These are phyloP conservation scores for Rutpela maculata DNA, from an alignment of 2,888 invertebrate genomes.

Conservation along the genomic window DNA sequence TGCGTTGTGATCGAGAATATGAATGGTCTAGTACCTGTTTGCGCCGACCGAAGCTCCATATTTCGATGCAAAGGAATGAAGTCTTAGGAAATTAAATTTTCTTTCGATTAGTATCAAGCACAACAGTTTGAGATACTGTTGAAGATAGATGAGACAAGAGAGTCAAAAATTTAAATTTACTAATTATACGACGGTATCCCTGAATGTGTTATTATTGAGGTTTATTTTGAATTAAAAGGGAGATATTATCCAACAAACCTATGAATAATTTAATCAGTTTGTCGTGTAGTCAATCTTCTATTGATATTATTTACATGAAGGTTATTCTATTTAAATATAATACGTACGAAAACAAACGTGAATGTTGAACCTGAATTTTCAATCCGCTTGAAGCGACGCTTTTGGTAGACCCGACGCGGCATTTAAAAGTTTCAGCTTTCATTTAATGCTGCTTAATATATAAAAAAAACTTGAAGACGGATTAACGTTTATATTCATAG, in stretches of 20 bases:
- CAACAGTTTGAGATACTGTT: no score
- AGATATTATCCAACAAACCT: conserved; percentile 8
- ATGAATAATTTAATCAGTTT: background rate
- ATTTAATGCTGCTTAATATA: background rate
- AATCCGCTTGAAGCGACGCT: background rate
- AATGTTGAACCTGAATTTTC: background rate
- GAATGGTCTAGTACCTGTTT: no score
- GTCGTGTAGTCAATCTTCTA: background rate
- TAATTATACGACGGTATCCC: no score
- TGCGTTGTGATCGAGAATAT: no score
- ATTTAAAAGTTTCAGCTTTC: background rate
- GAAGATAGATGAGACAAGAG: no score
- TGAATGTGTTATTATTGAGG: background rate
- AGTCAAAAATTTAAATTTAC: no score
- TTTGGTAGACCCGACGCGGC: background rate
- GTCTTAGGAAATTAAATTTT: no score
- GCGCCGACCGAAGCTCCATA: no score
- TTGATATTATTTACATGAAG: background rate
- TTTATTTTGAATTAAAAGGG: background rate
- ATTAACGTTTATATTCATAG: background rate
- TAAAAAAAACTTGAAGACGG: background rate
- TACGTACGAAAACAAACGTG: background rate
- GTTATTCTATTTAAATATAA: background rate
- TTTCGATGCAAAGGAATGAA: no score
- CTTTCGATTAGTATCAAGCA: no score